These are phyloP conservation scores for Xanthorhoe spadicearia DNA, from an alignment of 2,888 invertebrate species.

Conservation along the genomic window DNA sequence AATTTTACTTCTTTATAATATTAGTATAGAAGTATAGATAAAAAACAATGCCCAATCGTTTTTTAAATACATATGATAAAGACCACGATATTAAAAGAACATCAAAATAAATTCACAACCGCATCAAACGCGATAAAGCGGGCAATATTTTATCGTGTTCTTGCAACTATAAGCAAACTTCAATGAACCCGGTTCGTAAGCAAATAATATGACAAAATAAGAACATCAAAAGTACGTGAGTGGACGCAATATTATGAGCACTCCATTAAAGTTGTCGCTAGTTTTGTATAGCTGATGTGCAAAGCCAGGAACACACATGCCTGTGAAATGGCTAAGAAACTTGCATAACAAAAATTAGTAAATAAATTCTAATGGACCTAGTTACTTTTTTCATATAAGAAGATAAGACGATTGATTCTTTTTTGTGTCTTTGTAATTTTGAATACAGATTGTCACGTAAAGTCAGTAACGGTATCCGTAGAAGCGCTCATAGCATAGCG, in stretches of 20 bases:
- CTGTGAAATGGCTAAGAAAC: background rate
- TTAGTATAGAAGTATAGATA: no score
- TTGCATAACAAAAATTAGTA: background rate
- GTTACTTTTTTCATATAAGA: no score
- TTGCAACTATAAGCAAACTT: slow-evolving; percentile 26
- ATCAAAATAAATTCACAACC: background rate
- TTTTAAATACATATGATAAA: background rate
- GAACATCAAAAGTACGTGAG: slow-evolving; percentile 43
- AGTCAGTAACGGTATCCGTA: background rate
- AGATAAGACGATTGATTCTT: background rate
- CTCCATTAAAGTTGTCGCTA: slow-evolving; percentile 69
- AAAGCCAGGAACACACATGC: background rate
- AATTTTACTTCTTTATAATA: no score
- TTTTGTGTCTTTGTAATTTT: background rate
- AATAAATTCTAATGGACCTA: no score
- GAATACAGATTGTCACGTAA: background rate
- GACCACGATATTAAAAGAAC: background rate
- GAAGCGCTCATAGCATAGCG: no score
- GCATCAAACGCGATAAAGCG: slow-evolving; percentile 14
- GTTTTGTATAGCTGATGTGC: slow-evolving; percentile 69
- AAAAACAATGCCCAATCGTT: no score
- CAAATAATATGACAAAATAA: slow-evolving; percentile 39
- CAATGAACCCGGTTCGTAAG: slow-evolving; percentile 29
- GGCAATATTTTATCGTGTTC: slow-evolving; percentile 24
- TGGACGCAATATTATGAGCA: slow-evolving; percentile 60